Conservation (phyloP, 1,140 invertebrate genomes). For the Zaprionus vittiger region DNA sequence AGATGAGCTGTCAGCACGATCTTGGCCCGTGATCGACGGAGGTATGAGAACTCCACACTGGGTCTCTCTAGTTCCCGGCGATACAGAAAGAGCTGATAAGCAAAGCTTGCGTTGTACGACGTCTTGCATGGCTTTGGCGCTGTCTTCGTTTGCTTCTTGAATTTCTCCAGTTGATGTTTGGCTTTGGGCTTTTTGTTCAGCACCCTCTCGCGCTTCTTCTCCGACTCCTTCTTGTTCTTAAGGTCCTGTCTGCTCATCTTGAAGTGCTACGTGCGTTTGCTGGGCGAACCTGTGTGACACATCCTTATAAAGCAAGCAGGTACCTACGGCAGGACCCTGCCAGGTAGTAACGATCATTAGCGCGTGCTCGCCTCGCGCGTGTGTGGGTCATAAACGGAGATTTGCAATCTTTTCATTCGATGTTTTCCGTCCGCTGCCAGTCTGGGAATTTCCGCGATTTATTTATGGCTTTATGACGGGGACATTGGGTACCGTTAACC, state of each 20-base stretch:
- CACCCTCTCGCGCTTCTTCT: conserved; percentile 37
- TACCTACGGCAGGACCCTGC: not conserved
- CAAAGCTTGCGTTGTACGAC: conserved; percentile 30
- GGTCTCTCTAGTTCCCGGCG: conserved; percentile 60
- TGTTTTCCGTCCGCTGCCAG: conserved; percentile 10
- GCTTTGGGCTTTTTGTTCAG: conserved; percentile 29
- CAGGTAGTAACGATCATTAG: conserved; percentile 63
- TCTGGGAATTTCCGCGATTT: conserved; percentile 52
- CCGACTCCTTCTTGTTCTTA: conserved; percentile 42
- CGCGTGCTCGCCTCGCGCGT: conserved; percentile 38
- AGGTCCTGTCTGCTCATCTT: conserved; percentile 42
- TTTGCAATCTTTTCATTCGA: conserved; percentile 47
- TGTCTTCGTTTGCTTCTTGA: conserved; percentile 35
- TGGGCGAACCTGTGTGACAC: not conserved
- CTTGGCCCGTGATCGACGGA: conserved; percentile 61
- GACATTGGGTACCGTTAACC: conserved; percentile 19
- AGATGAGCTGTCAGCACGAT: conserved; percentile 57
- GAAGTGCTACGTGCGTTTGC: conserved; percentile 19
- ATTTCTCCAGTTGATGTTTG: conserved; percentile 39
- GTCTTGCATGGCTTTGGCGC: conserved; percentile 26
- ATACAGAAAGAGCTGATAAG: conserved; percentile 64
- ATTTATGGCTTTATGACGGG: conserved; percentile 75
- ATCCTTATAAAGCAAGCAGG: conserved; percentile 47
- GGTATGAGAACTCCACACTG: conserved; percentile 56
- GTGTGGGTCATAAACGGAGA: conserved; percentile 50